Conservation (phyloP, 2,113 vertebrate genomes). For the Trogon melanurus region DNA sequence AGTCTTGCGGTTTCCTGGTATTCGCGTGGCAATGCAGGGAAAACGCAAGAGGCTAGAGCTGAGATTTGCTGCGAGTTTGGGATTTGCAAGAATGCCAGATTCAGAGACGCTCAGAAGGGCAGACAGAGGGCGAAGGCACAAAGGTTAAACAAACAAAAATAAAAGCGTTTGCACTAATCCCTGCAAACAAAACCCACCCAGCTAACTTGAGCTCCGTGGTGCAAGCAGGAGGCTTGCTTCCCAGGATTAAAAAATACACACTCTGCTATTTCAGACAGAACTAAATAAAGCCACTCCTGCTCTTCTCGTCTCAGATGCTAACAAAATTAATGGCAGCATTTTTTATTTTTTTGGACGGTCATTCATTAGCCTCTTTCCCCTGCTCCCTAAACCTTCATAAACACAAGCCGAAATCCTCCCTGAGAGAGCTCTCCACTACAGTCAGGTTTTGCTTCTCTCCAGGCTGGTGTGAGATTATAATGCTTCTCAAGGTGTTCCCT, state of each 20-base stretch:
- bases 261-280: conserved; percentile 22
- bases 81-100: conserved; percentile 8
- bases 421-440: conserved; percentile 21
- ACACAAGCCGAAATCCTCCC: neutral
- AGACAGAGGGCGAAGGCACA: neutral
- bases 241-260: neutral
- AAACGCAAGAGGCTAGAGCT: neutral
- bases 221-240: neutral
- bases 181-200: neutral
- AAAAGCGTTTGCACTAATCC: neutral
- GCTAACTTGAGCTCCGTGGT: neutral
- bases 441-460: conserved; percentile 60
- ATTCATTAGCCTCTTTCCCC: conserved; percentile 20
- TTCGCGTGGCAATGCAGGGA: neutral
- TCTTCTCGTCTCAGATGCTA: neutral
- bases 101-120: neutral
- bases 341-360: neutral
- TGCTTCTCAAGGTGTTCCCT: conserved; percentile 68
- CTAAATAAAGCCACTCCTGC: conserved; percentile 37
- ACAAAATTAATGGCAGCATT: neutral
- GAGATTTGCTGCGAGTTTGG: neutral
- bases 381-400: conserved; percentile 50
- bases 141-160: conserved; percentile 34
- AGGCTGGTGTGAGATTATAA: conserved; percentile 62
- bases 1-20: neutral